phyloP scores from a whole-genome alignment of 2,888 invertebrate genomes.

The Drosophila planitibia region DNA sequence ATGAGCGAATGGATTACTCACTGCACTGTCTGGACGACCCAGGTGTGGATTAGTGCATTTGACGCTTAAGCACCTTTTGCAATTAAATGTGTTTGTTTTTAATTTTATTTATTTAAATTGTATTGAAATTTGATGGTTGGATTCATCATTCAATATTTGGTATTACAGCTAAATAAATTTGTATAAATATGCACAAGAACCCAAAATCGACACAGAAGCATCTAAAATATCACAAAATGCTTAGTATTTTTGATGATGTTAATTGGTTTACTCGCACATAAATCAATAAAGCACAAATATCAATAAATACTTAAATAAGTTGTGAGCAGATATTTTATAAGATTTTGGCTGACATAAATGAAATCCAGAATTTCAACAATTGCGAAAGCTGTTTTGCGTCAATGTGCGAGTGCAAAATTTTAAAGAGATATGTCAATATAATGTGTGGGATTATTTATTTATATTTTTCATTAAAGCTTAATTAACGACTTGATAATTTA shows the following conservation, averaged over 20 bases:
- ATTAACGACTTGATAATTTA: constrained; percentile 27
- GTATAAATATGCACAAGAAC: neutral
- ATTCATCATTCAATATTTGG: neutral
- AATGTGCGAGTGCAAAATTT: constrained; percentile 34
- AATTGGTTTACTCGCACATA: constrained; percentile 2
- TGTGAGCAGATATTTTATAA: constrained; percentile 15
- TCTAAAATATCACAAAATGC: neutral
- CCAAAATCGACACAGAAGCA: neutral
- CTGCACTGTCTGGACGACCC: constrained; percentile 17
- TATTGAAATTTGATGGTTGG: neutral
- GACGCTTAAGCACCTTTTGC: constrained; percentile 4
- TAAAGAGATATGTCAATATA: constrained; percentile 11
- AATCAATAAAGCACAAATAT: constrained; percentile 23
- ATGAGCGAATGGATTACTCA: constrained; percentile 6
- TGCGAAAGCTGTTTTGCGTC: constrained; percentile 6
- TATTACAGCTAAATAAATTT: neutral
- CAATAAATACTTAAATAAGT: constrained; percentile 14
- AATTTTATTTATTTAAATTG: neutral
- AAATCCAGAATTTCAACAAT: constrained; percentile 3
- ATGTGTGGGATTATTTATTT: constrained; percentile 1
- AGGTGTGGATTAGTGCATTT: constrained; percentile 5
- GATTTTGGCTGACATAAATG: constrained; percentile 27
- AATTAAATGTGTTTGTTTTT: constrained; percentile 17
- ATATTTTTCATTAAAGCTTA: constrained; percentile 34
- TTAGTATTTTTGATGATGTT: neutral